These are phyloP conservation scores for Nycticryphes semicollaris DNA, from an alignment of 2,113 vertebrate species.

Conservation along the genomic window DNA sequence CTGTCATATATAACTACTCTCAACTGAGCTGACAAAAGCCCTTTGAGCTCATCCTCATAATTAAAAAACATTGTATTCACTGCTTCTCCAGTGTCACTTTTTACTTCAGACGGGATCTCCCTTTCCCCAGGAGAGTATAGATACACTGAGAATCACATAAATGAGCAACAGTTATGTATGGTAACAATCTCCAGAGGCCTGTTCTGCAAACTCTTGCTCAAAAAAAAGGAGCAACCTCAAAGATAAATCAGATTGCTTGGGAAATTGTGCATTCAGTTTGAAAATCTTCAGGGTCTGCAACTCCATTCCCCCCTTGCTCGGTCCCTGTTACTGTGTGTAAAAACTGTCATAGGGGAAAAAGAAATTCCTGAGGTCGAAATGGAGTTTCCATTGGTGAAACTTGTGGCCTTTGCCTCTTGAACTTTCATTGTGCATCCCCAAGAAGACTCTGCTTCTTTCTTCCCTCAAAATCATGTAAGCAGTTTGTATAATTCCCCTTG, in stretches of 20 bases:
- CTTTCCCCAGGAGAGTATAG: neutral
- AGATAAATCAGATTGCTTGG: neutral
- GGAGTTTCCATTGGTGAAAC: neutral
- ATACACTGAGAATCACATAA: neutral
- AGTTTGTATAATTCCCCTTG: neutral
- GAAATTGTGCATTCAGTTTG: neutral
- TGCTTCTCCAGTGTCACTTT: neutral
- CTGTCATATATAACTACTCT: neutral
- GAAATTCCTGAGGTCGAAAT: neutral
- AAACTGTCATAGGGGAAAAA: neutral
- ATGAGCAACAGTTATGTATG: fast-evolving
- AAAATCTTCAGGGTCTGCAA: neutral
- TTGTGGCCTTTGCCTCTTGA: neutral
- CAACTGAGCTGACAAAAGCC: neutral
- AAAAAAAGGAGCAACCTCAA: neutral
- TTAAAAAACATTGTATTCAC: neutral
- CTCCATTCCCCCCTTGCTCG: neutral
- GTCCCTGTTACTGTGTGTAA: neutral
- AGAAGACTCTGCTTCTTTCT: neutral
- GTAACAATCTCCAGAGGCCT: neutral
- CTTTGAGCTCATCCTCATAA: neutral
- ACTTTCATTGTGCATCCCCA: neutral
- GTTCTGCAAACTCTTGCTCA: neutral
- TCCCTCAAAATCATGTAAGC: fast-evolving
- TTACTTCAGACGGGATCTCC: neutral